phyloP scores from a whole-genome alignment of 2,888 invertebrate genomes.

The Sinentomon sp. region DNA sequence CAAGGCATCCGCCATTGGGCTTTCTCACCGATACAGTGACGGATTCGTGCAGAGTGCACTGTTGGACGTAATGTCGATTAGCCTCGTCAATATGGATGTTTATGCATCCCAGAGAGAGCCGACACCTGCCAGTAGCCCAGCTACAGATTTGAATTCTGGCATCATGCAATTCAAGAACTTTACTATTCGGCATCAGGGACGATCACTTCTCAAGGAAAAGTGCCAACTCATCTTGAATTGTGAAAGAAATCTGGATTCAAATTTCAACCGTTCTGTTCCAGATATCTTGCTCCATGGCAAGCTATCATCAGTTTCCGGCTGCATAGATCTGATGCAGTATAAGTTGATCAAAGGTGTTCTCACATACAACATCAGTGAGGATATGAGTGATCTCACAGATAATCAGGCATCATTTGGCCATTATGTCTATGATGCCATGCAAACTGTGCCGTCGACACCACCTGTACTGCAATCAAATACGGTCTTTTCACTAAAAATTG shows the following conservation, averaged over 20 bases:
- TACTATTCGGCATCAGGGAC: constrained; percentile 27
- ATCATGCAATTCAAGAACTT: too few species aligned
- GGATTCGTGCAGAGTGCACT: too few species aligned
- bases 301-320: constrained; percentile 53
- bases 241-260: constrained; percentile 47
- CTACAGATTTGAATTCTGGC: too few species aligned
- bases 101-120: constrained; percentile 30
- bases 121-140: too few species aligned
- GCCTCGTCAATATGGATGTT: constrained; percentile 45
- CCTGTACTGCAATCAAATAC: too few species aligned
- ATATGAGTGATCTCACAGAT: constrained; percentile 30
- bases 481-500: too few species aligned
- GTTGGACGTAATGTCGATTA: constrained; percentile 43
- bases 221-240: constrained; percentile 50
- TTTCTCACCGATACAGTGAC: too few species aligned
- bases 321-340: constrained; percentile 58
- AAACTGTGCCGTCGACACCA: too few species aligned
- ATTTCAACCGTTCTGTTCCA: constrained; percentile 30
- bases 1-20: too few species aligned
- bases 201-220: constrained; percentile 49
- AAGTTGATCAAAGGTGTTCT: constrained; percentile 61
- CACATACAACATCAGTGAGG: constrained; percentile 67
- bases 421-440: too few species aligned
- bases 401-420: too few species aligned
- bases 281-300: constrained; percentile 62